A percentile compares a stretch with the other conserved stretches of the same genome.
These are phyloP conservation scores for Beris chalybata DNA, from an alignment of 2,888 invertebrate genomes.

Conservation along the genomic window DNA sequence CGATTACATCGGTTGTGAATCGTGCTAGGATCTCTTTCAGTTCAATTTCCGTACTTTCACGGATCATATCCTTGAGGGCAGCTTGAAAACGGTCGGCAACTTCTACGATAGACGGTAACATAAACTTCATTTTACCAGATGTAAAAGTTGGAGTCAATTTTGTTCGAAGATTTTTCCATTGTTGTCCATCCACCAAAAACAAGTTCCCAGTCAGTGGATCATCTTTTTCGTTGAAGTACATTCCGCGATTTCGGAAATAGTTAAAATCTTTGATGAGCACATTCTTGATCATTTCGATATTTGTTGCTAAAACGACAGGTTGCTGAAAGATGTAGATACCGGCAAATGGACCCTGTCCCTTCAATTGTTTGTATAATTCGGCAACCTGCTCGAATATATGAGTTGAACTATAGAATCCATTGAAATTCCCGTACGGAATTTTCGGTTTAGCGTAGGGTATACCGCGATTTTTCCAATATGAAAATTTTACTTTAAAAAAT, in stretches of 20 bases:
- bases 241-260: conserved; percentile 51
- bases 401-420: conserved; percentile 2
- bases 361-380: conserved; percentile 42
- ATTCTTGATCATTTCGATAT: conserved; percentile 44
- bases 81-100: conserved; percentile 38
- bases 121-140: conserved; percentile 55
- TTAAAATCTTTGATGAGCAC: conserved; percentile 54
- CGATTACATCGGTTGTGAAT: conserved; percentile 60
- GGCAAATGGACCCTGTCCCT: conserved; percentile 39
- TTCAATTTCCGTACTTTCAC: conserved; percentile 46
- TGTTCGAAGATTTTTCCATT: conserved; percentile 57
- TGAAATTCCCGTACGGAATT: conserved; percentile 39
- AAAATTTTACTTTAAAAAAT: conserved; percentile 25
- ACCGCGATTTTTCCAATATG: conserved; percentile 36
- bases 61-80: conserved; percentile 39
- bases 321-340: conserved; percentile 21
- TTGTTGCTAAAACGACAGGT: conserved; percentile 37
- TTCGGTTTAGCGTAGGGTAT: conserved; percentile 32
- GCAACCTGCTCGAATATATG: conserved; percentile 15
- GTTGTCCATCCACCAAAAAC: conserved; percentile 52
- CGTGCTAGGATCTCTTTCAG: conserved; percentile 55
- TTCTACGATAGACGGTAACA: conserved; percentile 47
- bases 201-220: conserved; percentile 54
- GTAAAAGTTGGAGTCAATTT: conserved; percentile 59
- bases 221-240: conserved; percentile 49